Conservation (phyloP, 1,140 invertebrate genomes). For the Eriocheir sinensis region DNA sequence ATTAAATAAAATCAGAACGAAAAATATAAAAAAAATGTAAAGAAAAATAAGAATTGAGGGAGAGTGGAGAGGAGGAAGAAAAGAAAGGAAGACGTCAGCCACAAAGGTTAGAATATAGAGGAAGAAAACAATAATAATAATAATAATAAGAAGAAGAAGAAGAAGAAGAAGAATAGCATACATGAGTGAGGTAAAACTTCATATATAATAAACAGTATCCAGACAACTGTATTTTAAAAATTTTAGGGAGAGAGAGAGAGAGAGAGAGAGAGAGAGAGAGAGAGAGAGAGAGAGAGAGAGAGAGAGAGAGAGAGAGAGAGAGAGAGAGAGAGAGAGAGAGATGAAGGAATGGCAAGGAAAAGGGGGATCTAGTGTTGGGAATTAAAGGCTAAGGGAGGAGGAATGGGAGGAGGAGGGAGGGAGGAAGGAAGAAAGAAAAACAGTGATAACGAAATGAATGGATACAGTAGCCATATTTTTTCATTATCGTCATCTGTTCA, state of each 20-base stretch:
- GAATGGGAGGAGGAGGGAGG: not conserved
- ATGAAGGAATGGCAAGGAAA: not conserved
- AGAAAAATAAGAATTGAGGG: no score
- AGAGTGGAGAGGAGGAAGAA: no score
- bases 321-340: constrained; percentile 33
- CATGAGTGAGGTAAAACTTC: not conserved
- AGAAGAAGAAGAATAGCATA: no score
- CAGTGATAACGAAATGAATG: not conserved
- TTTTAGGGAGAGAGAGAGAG: not conserved
- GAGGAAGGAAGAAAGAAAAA: not conserved
- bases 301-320: constrained; percentile 45
- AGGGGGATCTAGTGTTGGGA: not conserved
- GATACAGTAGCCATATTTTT: not conserved
- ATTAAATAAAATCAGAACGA: not conserved
- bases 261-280: not conserved
- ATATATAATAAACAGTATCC: not conserved
- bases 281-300: constrained; percentile 45
- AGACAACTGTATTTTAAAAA: not conserved
- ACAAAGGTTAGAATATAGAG: no score
- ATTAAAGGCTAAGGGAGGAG: not conserved
- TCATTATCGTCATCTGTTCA: not conserved
- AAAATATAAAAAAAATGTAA: not conserved
- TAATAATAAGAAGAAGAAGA: no score
- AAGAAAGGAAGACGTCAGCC: no score
- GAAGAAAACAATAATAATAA: no score